phyloP scores from a whole-genome alignment of 1,140 invertebrate genomes.

The Drosophila ananassae region DNA sequence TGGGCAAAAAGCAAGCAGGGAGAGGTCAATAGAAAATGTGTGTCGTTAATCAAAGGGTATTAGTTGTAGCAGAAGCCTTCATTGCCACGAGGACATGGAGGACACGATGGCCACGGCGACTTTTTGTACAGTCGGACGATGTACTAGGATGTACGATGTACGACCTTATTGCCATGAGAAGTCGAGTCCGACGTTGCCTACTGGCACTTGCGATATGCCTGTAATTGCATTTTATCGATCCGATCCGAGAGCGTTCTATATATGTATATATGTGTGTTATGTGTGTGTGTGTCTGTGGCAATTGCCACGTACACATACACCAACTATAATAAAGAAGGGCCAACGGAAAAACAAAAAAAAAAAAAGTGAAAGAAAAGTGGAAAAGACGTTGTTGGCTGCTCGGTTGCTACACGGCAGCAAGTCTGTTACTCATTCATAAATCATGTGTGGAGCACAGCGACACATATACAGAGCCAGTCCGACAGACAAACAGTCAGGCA shows the following conservation, averaged over 20 bases:
- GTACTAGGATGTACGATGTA: slow-evolving; percentile 71
- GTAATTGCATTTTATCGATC: slow-evolving; percentile 82
- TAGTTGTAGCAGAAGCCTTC: slow-evolving; percentile 76
- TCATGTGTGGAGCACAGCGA: slow-evolving; percentile 73
- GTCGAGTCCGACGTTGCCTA: slow-evolving; percentile 61
- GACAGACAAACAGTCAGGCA: slow-evolving; percentile 43
- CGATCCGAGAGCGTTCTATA: slow-evolving; percentile 55
- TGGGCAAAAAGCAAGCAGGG: background rate
- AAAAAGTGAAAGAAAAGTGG: slow-evolving; percentile 43
- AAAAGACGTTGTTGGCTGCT: slow-evolving; percentile 74
- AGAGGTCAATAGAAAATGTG: slow-evolving; percentile 80
- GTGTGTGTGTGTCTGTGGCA: slow-evolving; percentile 60
- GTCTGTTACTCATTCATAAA: slow-evolving; percentile 82
- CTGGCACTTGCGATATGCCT: slow-evolving; percentile 81
- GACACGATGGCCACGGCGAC: slow-evolving; percentile 23
- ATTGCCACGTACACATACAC: slow-evolving; percentile 59
- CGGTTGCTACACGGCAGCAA: slow-evolving; percentile 75
- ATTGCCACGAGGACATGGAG: slow-evolving; percentile 47
- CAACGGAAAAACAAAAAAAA: slow-evolving; percentile 33
- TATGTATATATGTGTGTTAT: slow-evolving; percentile 1
- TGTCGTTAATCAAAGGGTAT: slow-evolving; percentile 82
- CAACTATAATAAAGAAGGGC: slow-evolving; percentile 73
- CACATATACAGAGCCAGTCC: slow-evolving; percentile 27
- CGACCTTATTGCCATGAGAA: slow-evolving; percentile 76
- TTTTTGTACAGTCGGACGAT: slow-evolving; percentile 70